Evolutionary conservation across 2,888 invertebrate genomes (phyloP).

Genomic region (Phalangium opilio): DNA sequence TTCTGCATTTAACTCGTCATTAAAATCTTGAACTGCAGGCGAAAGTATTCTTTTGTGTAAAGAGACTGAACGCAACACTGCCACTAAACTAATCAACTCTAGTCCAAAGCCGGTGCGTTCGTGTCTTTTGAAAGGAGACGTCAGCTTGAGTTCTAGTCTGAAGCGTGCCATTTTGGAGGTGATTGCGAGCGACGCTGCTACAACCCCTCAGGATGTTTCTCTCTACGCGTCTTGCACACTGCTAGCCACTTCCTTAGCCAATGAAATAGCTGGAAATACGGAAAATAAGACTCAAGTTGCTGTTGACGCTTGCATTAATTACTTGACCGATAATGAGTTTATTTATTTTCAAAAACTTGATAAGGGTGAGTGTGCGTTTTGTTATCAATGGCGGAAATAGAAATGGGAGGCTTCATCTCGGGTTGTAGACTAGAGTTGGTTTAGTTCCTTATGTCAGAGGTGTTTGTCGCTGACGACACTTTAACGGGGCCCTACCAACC

Average conservation of each 20-base stretch:
- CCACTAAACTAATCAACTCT: conserved; percentile 47
- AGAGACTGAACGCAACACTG: conserved; percentile 57
- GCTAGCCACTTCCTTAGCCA: conserved; percentile 33
- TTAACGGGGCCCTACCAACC: no score
- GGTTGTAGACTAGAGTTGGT: no score
- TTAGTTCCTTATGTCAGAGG: no score
- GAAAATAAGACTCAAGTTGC: conserved; percentile 25
- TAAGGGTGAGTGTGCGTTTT: no score
- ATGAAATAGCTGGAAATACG: conserved; percentile 25
- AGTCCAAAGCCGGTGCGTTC: conserved; percentile 53
- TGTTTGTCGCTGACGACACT: no score
- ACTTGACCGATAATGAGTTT: conserved; percentile 64
- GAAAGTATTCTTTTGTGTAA: conserved; percentile 81
- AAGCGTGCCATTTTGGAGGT: conserved; percentile 43
- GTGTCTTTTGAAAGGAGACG: conserved; percentile 47
- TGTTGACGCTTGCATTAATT: conserved; percentile 42
- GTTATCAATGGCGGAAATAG: no score
- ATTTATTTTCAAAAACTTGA: conserved; percentile 12
- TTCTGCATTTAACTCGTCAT: no score
- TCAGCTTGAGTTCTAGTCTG: conserved; percentile 34
- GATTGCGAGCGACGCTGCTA: conserved; percentile 70
- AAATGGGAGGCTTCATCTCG: no score
- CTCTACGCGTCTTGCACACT: conserved; percentile 67
- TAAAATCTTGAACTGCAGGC: no score
- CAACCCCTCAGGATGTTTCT: conserved; percentile 51